Evolutionary conservation across 2,888 invertebrate genomes (phyloP).

Genomic region (Octonoba sinensis): DNA sequence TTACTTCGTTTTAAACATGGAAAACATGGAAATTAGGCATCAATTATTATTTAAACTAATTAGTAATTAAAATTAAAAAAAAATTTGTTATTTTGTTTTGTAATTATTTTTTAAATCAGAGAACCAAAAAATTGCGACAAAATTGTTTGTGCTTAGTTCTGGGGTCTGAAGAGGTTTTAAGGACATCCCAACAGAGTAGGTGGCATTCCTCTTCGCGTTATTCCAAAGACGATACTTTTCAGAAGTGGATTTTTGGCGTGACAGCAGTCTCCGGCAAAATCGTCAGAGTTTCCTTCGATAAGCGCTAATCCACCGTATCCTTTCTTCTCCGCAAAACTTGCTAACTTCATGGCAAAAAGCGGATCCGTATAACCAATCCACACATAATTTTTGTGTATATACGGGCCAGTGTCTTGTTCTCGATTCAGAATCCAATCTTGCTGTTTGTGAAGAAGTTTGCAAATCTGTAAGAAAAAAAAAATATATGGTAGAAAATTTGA

Average conservation of each 20-base stretch:
- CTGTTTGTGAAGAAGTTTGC: not conserved
- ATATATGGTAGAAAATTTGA: no score
- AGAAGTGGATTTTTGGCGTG: not conserved
- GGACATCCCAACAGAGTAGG: not conserved
- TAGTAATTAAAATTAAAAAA: no score
- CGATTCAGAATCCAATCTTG: not conserved
- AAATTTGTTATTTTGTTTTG: no score
- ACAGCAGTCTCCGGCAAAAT: not conserved
- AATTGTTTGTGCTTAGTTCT: no score
- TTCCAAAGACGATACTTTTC: not conserved
- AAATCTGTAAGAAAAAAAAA: not conserved
- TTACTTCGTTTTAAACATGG: no score
- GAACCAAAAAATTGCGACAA: no score
- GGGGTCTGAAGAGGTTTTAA: no score
- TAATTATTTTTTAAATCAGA: no score
- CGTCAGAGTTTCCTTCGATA: not conserved
- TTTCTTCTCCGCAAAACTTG: no score
- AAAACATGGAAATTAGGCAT: no score
- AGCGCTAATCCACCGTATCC: not conserved
- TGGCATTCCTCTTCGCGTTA: not conserved
- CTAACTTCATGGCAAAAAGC: not conserved
- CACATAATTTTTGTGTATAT: not conserved
- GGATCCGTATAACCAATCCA: constrained; percentile 1
- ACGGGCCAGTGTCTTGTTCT: not conserved
- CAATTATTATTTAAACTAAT: no score